Evolutionary conservation across 2,113 vertebrate genomes (phyloP), one percentile per base, ranked within the genome.

Genomic region (Pandion haliaetus): DNA sequence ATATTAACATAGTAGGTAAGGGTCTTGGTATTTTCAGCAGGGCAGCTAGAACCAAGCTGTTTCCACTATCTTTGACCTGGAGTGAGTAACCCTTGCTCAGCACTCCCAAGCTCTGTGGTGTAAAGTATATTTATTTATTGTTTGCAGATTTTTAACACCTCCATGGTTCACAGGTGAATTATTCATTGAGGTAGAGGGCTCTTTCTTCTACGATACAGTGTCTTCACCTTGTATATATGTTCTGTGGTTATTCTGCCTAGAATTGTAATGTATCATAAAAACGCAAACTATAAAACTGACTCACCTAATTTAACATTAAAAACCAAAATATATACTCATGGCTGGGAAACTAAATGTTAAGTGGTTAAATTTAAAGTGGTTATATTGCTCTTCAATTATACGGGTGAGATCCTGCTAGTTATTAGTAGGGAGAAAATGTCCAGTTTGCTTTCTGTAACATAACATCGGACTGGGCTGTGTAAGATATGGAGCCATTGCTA

Each of bases 101-200:
- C 73, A 72, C 21, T 86, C 42, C 14, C n/a, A 62, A 88, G 59
- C 66, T 92, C 90, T 91, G 49, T 74, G 76, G 45, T 91, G 57
- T 57, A 92, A 38, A 63, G 79, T 45, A 62, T n/a, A 45, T 92
- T 95, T 97, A 66, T 77, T 65, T 95, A 86, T 70, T 91, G 38
- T 95, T 89, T 88, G 91, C 52, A 81, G 72, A 88, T 88, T 95
- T 83, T 87, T 95, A 79, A 52, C 61, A 63, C 76, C 59, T 92
- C 79, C 20, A 5, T 42, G 38, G 52, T 78, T 96, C 83, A 84
- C 31, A 88, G 82, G 94, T 97, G 15, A 86, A 96, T 96, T 95
- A 96, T 95, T 91, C 62, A 93, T 70, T 84, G 65, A 83, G 19
- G 70, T 19, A 71, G 59, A 87, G 63, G 32, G 61, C 62, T 88